Conservation (phyloP, 2,797 vertebrate species). For the Falco peregrinus region DNA sequence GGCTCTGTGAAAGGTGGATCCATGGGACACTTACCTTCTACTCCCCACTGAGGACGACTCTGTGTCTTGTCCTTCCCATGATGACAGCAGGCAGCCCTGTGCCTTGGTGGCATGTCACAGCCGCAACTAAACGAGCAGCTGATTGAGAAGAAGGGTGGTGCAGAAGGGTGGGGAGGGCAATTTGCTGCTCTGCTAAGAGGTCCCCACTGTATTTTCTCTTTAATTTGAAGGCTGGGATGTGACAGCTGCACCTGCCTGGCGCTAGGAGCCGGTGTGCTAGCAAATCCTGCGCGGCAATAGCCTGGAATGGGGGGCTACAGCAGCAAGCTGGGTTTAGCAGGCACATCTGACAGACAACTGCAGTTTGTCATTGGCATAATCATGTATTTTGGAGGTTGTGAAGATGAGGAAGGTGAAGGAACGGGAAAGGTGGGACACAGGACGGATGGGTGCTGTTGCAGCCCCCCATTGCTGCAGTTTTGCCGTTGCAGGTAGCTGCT, state of each 20-base stretch:
- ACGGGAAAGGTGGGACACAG: neutral
- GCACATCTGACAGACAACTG: neutral
- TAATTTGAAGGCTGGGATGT: neutral
- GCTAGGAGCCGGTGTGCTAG: neutral
- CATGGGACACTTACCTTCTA: neutral
- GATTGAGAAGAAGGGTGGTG: neutral
- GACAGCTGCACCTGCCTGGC: neutral
- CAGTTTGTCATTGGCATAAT: neutral
- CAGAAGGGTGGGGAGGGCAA: neutral
- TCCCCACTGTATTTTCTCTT: neutral
- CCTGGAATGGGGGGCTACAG: neutral
- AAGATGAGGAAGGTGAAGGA: neutral
- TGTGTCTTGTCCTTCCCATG: neutral
- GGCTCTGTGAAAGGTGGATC: neutral
- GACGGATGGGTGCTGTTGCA: neutral
- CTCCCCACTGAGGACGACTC: neutral
- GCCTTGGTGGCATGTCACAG: neutral
- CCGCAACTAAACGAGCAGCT: neutral
- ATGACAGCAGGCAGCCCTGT: rapidly evolving
- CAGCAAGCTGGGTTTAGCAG: neutral
- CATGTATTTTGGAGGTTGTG: neutral
- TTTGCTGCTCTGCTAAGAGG: neutral
- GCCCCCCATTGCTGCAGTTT: neutral
- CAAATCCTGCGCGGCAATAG: neutral
- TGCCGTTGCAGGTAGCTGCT: rapidly evolving